phyloP scores from a whole-genome alignment of 2,888 invertebrate genomes.

The Heliconius sara region DNA sequence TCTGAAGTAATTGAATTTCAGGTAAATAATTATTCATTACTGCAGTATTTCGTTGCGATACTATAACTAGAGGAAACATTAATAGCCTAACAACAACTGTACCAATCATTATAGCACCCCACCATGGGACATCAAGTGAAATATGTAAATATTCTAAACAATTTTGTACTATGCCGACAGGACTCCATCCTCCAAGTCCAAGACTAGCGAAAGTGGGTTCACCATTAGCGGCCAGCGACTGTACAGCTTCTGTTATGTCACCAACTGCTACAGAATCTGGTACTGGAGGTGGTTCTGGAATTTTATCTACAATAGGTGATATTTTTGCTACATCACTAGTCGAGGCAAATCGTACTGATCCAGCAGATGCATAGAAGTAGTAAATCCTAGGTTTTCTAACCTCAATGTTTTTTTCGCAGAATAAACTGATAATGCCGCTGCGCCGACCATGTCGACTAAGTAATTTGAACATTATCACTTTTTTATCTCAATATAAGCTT shows the following conservation, averaged over 20 bases:
- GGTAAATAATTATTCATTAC: constrained; percentile 93
- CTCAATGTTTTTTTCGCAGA: constrained; percentile 76
- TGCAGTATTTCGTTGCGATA: constrained; percentile 91
- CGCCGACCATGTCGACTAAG: constrained; percentile 72
- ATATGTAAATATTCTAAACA: constrained; percentile 93
- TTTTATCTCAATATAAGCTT: neutral
- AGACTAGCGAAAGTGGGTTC: constrained; percentile 92
- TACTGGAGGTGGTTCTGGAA: constrained; percentile 78
- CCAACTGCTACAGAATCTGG: constrained; percentile 66
- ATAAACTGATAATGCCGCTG: constrained; percentile 69
- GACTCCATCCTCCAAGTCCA: constrained; percentile 93
- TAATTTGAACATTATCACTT: constrained; percentile 72
- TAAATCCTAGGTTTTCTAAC: constrained; percentile 77
- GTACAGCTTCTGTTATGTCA: constrained; percentile 68
- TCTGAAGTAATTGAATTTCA: constrained; percentile 91
- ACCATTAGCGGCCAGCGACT: constrained; percentile 80
- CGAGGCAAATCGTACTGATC: constrained; percentile 70
- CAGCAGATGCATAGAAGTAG: constrained; percentile 74
- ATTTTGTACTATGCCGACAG: constrained; percentile 92
- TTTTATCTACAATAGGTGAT: constrained; percentile 62
- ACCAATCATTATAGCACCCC: constrained; percentile 92
- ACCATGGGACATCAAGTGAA: constrained; percentile 95
- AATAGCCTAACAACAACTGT: constrained; percentile 89
- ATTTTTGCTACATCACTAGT: constrained; percentile 64
- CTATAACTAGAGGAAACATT: constrained; percentile 93